Base-by-base conservation (phyloP, 2,797 vertebrate genomes). In the Uromys caudimaculatus region DNA sequence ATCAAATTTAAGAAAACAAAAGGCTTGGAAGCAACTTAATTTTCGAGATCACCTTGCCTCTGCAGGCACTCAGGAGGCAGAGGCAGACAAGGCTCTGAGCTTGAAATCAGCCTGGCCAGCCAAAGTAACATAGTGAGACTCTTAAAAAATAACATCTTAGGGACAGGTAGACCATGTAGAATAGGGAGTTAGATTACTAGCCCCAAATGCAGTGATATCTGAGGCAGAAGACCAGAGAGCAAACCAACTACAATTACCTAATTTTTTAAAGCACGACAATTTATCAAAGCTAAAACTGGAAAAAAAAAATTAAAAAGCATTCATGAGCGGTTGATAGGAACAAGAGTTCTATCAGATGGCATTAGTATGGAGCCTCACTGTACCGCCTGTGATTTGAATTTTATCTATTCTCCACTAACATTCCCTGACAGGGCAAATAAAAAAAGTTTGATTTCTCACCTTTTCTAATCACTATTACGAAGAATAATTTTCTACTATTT, bases 401-500 rank as follows among this genome's bases (percentile, higher is more conserved):
- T 97, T 94, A 92, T 27, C 58, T 97, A 90, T 47, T 41, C 38
- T 90, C 75, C 89, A 78, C 41, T 97, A 97, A 96, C 97, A 82
- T 73, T 93, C 35, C 75, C 77, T 67, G n/a, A 79, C 38, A 94
- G 75, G 88, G 58, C 78, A 96, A 93, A 94, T 78, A 89, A 81
- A n/a, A 96, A 94, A 90, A 85, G 81, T 84, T 82, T 94, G 71
- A 85, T 79, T 83, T 93, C 96, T 94, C 38, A 64, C 58, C 62
- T 98, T 97, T 96, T 98, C 98, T 97, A 97, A 97, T 97, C 91
- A 93, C 29, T 94, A 95, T 91, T 97, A 98, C 92, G 97, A 97
- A 82, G 97, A 97, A 93, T 97, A 96, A 93, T 94, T 96, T 96
- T 97, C 97, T 98, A 94, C 97, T 97, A 98, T 97, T 95, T 98